phyloP scores from a whole-genome alignment of 2,113 vertebrate species.

The Syngnathus scovelli region DNA sequence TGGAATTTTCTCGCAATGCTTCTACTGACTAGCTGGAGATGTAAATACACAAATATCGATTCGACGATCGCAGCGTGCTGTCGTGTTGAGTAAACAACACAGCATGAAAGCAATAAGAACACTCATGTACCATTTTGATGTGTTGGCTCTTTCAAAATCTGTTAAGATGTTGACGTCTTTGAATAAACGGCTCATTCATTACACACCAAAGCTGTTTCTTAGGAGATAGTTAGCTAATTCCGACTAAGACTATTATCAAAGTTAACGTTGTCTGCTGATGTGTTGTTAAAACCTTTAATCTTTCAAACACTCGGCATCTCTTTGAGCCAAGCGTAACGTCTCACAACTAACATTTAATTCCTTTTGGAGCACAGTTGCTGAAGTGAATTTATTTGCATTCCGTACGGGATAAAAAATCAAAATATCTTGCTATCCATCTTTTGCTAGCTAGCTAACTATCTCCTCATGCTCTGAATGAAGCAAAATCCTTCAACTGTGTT shows the following conservation, averaged over 20 bases:
- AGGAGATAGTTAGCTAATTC: neutral
- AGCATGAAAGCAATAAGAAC: too few relatives aligned
- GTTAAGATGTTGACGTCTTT: neutral
- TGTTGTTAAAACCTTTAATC: slow-evolving; percentile 12
- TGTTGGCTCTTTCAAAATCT: neutral
- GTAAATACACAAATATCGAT: too few relatives aligned
- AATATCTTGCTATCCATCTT: too few relatives aligned
- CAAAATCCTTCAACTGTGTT: too few relatives aligned
- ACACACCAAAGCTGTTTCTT: neutral
- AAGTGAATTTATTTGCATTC: neutral
- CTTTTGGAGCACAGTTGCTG: slow-evolving; percentile 1
- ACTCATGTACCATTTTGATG: too few relatives aligned
- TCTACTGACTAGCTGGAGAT: neutral
- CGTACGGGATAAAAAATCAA: too few relatives aligned
- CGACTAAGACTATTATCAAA: neutral
- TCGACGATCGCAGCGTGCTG: too few relatives aligned
- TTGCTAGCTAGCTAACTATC: too few relatives aligned
- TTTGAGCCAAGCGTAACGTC: slow-evolving; percentile 14
- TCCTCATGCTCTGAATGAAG: too few relatives aligned
- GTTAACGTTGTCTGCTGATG: neutral
- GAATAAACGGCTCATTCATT: neutral
- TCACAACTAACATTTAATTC: slow-evolving; percentile 6
- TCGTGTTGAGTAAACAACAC: too few relatives aligned
- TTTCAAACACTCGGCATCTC: slow-evolving; percentile 10
- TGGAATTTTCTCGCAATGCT: neutral